A percentile compares a stretch with the other conserved stretches of the same genome.
Evolutionary conservation across 1,140 invertebrate species (phyloP).

Genomic region (Whitmania pigra): DNA sequence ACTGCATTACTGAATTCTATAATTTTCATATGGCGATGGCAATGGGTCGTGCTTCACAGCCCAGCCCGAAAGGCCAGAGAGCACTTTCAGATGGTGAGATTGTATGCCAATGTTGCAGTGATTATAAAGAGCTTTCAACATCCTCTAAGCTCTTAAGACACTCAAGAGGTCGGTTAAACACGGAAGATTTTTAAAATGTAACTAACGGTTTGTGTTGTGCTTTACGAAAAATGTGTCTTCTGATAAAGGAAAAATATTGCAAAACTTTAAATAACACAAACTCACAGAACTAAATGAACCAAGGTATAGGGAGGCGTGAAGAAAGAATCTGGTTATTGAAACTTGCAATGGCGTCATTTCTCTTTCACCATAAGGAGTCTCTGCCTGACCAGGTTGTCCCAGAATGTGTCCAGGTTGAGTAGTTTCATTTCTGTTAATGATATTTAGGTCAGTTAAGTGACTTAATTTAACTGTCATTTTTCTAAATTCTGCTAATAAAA

Average conservation of each 20-base stretch:
- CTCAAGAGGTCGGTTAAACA: neutral
- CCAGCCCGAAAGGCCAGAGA: too few relatives aligned
- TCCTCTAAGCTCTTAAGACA: neutral
- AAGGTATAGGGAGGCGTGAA: conserved; percentile 32
- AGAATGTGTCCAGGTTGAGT: conserved; percentile 32
- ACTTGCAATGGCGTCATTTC: conserved; percentile 26
- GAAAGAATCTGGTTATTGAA: conserved; percentile 28
- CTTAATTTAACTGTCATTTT: too few relatives aligned
- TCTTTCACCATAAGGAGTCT: conserved; percentile 21
- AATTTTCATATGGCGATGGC: too few relatives aligned
- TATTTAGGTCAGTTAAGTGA: neutral
- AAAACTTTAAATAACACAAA: neutral
- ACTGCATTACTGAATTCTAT: too few relatives aligned
- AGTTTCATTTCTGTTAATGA: conserved; percentile 18
- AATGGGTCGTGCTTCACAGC: too few relatives aligned
- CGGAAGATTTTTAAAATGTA: neutral
- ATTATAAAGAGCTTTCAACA: neutral
- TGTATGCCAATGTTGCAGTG: too few relatives aligned
- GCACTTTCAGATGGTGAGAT: too few relatives aligned
- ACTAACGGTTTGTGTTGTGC: neutral
- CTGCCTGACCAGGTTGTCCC: conserved; percentile 27
- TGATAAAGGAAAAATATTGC: neutral
- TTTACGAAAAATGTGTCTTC: neutral
- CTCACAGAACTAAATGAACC: conserved; percentile 21
- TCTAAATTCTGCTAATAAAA: too few relatives aligned